Evolutionary conservation across 2,113 vertebrate genomes (phyloP), one percentile per base, ranked within the genome.

Genomic region (Grammomys dolichurus): DNA sequence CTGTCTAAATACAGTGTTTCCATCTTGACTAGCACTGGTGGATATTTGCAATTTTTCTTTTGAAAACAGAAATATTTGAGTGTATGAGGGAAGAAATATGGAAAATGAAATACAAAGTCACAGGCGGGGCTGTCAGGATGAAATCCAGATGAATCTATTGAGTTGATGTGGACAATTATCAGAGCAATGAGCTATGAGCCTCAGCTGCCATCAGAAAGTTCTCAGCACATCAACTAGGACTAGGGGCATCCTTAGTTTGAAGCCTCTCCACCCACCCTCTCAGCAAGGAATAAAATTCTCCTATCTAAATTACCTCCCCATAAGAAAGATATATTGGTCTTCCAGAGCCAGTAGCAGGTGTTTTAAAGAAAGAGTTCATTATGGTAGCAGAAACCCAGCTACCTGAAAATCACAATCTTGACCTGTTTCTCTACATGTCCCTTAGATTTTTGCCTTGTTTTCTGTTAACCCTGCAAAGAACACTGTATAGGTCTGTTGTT

Each of bases 351-450:
- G 84, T 89, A 94, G 82, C 54, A 89, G 78, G n/a, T 58, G 70
- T 94, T 94, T 84, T 24, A 91, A 95, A 94, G 92, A 63, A 87
- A 94, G 14, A 28, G 72, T 85, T 93, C n/a, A 43, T 95, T 88
- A 72, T 4, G 65, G 69, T 43, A 93, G 90, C 67, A 77, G 65
- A 94, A 7, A 54, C 5, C 11, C 14, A n/a, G 31, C 26, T 70
- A 75, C 60, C 54, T 90, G 36, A 94, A 93, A 95, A 70, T 60
- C 82, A 81, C 58, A 40, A 33, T 87, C 20, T 56, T 75, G 20
- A 78, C 48, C n/a, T 94, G 69, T 20, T 69, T 94, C 58, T 87
- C 58, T 87, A 33, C 4, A 31, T 31, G 33, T 31, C 60, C 54
- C 69, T 87, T 89, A 78, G 78, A 91, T 87, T 70, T 70, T 90